Conservation (phyloP, 1,140 invertebrate genomes). For the Heliconius melpomene region DNA sequence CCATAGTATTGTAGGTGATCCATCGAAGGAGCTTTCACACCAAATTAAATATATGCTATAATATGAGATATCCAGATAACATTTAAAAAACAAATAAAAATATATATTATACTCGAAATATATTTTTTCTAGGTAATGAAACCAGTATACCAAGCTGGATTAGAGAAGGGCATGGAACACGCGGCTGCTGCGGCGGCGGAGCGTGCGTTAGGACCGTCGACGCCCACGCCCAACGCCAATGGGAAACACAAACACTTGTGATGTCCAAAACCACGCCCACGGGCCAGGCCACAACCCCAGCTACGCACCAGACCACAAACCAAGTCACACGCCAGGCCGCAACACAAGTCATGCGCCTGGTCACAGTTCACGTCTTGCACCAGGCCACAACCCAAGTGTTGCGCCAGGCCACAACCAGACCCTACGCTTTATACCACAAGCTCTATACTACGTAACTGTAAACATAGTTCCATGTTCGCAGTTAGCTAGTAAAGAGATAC, state of each 20-base stretch:
- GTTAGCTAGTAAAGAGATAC: neutral
- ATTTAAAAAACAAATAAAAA: too few relatives aligned
- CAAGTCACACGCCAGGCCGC: neutral
- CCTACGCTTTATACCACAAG: neutral
- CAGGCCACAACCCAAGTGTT: neutral
- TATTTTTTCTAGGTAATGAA: constrained; percentile 86
- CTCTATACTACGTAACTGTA: neutral
- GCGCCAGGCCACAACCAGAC: neutral
- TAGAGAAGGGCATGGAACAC: constrained; percentile 89
- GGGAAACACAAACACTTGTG: constrained; percentile 84
- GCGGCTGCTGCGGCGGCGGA: constrained; percentile 87
- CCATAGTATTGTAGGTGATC: too few relatives aligned
- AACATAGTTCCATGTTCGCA: neutral
- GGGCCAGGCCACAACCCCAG: neutral
- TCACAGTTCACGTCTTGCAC: neutral
- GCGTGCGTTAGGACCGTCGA: constrained; percentile 79
- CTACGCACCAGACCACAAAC: neutral
- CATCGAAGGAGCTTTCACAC: too few relatives aligned
- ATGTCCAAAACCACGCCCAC: constrained; percentile 53
- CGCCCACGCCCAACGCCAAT: constrained; percentile 70
- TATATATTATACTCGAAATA: neutral
- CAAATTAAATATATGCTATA: too few relatives aligned
- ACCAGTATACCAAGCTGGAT: constrained; percentile 88
- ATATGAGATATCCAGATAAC: too few relatives aligned
- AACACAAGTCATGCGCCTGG: constrained; percentile 80